These are phyloP conservation scores for Laspeyria flexula DNA, from an alignment of 2,888 invertebrate genomes.

Conservation along the genomic window DNA sequence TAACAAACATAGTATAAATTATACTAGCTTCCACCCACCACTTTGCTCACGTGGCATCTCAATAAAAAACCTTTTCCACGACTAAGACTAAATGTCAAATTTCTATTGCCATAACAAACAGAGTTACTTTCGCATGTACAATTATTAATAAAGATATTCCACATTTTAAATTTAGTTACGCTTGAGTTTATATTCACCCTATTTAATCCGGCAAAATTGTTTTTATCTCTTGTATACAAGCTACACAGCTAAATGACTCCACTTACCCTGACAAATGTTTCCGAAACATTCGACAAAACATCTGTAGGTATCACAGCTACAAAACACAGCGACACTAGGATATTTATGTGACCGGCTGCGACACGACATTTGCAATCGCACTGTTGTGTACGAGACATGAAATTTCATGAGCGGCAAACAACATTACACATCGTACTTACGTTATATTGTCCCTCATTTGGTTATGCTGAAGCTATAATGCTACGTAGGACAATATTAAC, in stretches of 20 bases:
- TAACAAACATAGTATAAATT: too few species aligned
- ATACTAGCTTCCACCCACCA: too few species aligned
- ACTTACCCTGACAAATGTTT: neutral
- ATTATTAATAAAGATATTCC: too few species aligned
- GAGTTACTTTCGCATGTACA: too few species aligned
- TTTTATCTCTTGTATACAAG: neutral
- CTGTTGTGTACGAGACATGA: constrained; percentile 7
- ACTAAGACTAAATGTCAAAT: too few species aligned
- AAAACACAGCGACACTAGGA: constrained; percentile 17
- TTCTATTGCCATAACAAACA: too few species aligned
- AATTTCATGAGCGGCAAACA: constrained; percentile 16
- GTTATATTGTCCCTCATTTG: constrained; percentile 1
- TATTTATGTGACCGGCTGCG: constrained; percentile 22
- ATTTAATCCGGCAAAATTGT: too few species aligned
- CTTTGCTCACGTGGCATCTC: too few species aligned
- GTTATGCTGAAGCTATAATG: neutral
- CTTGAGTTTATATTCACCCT: too few species aligned
- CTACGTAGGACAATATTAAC: too few species aligned
- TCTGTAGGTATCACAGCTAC: neutral
- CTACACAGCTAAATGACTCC: neutral
- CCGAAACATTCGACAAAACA: constrained; percentile 2
- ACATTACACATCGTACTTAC: constrained; percentile 4
- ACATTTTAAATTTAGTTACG: too few species aligned
- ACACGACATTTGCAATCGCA: constrained; percentile 21
- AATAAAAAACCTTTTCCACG: too few species aligned